A percentile compares a stretch with the other conserved stretches of the same genome.
phyloP scores from a whole-genome alignment of 1,140 invertebrate genomes.

The Bombyx mori region ASM3026992v2 NC_085127.1:8567001-8567500 shows the following conservation, averaged over 20 bases:
- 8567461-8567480: no score
- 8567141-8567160: conserved; percentile 7
- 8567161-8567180: conserved; percentile 19
- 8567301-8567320: conserved; percentile 3
- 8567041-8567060: conserved; percentile 43
- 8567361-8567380: no score
- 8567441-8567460: no score
- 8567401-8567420: no score
- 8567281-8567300: conserved; percentile 17
- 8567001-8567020: conserved; percentile 51
- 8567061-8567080: conserved; percentile 21
- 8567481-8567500: no score
- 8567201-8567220: conserved; percentile 26
- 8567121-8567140: conserved; percentile 7
- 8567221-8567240: conserved; percentile 27
- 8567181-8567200: conserved; percentile 20
- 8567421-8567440: no score
- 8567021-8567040: conserved; percentile 46
- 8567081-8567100: conserved; percentile 4
- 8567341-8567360: no score
- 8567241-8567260: conserved; percentile 34
- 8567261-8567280: conserved; percentile 12
- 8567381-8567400: no score
- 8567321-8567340: no score
- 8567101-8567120: conserved; percentile 11